Percentiles rank a stretch among this genome's conserved stretches.
phyloP scores from a whole-genome alignment of 2,888 invertebrate species.

The Acrocyrtus sp. region DNA sequence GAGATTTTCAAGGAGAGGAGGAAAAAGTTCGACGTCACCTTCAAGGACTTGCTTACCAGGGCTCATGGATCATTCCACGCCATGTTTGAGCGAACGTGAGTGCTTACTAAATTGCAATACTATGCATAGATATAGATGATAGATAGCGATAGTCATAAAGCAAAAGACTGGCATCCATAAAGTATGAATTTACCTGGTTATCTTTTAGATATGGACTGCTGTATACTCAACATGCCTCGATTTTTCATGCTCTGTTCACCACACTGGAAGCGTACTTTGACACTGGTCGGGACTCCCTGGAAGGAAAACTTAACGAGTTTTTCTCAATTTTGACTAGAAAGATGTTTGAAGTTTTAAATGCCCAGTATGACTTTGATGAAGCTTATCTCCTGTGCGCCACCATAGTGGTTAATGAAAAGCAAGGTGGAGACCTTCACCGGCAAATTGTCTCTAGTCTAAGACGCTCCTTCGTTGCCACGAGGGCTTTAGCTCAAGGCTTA shows the following conservation, averaged over 20 bases:
- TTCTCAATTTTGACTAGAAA: conserved; percentile 92
- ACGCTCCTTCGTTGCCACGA: conserved; percentile 92
- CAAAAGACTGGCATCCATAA: too few species aligned
- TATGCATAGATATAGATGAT: too few species aligned
- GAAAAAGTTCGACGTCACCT: conserved; percentile 61
- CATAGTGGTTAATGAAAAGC: conserved; percentile 62
- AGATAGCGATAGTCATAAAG: too few species aligned
- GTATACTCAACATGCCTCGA: conserved; percentile 92
- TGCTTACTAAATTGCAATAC: too few species aligned
- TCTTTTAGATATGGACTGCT: conserved; percentile 83
- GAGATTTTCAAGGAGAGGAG: conserved; percentile 61
- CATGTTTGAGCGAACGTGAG: conserved; percentile 88
- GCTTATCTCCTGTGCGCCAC: conserved; percentile 60
- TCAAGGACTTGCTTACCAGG: conserved; percentile 59
- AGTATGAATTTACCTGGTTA: too few species aligned
- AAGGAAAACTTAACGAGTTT: conserved; percentile 90
- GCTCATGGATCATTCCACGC: conserved; percentile 77
- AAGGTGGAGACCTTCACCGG: conserved; percentile 62
- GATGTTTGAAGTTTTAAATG: conserved; percentile 95
- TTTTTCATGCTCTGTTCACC: conserved; percentile 90
- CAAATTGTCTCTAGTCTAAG: conserved; percentile 63
- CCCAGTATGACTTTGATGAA: conserved; percentile 90
- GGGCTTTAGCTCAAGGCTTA: conserved; percentile 92
- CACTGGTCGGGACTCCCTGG: conserved; percentile 84
- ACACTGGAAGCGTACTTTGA: conserved; percentile 91